phyloP scores from a whole-genome alignment of 2,113 vertebrate species.

The Megaceryle torquata region DNA sequence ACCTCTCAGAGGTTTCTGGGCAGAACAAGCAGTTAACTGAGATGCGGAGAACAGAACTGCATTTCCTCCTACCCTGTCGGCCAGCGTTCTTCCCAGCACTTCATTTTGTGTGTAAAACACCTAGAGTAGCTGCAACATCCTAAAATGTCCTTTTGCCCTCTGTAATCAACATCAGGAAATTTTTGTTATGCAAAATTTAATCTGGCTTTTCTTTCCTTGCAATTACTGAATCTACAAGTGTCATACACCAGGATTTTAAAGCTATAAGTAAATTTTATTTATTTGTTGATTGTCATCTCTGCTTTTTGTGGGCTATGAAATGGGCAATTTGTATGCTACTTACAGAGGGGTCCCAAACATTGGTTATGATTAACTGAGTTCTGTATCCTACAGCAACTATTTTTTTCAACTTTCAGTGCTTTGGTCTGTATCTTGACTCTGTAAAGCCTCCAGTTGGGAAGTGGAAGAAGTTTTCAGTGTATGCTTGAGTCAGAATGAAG shows the following conservation, averaged over 20 bases:
- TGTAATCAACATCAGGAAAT: not conserved
- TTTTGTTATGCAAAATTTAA: slow-evolving; percentile 35
- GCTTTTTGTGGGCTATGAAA: not conserved
- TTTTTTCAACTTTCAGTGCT: not conserved
- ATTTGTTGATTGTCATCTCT: not conserved
- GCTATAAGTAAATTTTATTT: not conserved
- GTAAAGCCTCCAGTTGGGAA: not conserved
- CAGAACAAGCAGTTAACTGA: not conserved
- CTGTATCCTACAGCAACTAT: not conserved
- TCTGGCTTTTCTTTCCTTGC: not conserved
- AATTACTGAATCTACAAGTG: slow-evolving; percentile 23
- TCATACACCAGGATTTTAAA: not conserved
- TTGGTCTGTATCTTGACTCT: not conserved
- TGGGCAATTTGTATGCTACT: not conserved
- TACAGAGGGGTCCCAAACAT: not conserved
- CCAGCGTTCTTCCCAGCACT: not conserved
- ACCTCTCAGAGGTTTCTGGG: not conserved
- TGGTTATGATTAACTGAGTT: not conserved
- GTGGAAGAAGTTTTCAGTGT: not conserved
- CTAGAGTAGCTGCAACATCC: not conserved
- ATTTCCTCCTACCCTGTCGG: not conserved
- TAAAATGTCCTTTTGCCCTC: slow-evolving; percentile 1
- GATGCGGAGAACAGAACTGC: not conserved
- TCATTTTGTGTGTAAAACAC: not conserved
- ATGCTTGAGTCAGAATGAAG: not conserved